A percentile compares a stretch with the other conserved stretches of the same genome.
phyloP scores from a whole-genome alignment of 2,113 vertebrate genomes.

The Neotoma lepida region DNA sequence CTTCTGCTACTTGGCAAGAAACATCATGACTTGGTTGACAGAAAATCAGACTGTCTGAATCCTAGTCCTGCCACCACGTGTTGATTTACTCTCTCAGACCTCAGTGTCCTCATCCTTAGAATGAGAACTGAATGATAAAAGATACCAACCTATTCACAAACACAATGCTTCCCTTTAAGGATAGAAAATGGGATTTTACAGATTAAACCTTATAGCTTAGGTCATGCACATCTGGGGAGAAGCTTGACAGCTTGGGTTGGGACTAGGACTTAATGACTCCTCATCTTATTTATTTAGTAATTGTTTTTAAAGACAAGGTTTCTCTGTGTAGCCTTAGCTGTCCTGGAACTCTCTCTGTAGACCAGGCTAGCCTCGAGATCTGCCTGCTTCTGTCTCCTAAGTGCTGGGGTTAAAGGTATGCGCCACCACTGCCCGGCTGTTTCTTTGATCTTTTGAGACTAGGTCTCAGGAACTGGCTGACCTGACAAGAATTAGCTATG shows the following conservation, averaged over 20 bases:
- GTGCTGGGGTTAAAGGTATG: neutral
- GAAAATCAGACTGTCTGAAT: neutral
- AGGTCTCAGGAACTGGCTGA: neutral
- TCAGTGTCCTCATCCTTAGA: neutral
- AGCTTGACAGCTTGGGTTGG: neutral
- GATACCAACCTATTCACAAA: rapidly evolving
- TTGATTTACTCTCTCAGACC: neutral
- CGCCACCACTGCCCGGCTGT: neutral
- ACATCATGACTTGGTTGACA: neutral
- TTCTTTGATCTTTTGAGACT: neutral
- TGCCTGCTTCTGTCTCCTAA: neutral
- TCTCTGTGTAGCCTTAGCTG: neutral
- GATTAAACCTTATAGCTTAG: neutral
- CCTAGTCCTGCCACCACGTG: neutral
- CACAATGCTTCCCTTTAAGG: neutral
- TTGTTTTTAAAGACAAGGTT: neutral
- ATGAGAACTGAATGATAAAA: neutral
- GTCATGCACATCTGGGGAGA: neutral
- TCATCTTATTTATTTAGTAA: neutral
- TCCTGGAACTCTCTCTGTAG: neutral
- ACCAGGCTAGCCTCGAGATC: neutral
- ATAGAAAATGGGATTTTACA: neutral
- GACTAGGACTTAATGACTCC: neutral
- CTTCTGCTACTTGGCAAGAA: neutral
- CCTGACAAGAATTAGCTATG: neutral